Conservation (phyloP, 2,113 vertebrate species). For the Eptesicus fuscus region DNA sequence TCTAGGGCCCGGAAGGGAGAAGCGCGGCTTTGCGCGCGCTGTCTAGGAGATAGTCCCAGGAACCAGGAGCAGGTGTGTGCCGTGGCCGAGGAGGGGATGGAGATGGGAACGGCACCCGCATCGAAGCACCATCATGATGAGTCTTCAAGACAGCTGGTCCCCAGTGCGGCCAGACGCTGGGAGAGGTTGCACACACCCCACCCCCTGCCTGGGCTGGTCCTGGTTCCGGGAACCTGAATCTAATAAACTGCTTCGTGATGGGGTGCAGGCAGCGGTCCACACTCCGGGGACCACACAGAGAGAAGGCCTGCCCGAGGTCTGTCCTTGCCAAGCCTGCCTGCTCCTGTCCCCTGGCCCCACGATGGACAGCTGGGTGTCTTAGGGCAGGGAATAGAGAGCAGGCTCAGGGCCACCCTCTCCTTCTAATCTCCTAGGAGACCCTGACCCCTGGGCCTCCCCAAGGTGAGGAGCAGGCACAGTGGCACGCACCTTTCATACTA, state of each 20-base stretch:
- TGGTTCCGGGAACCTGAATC: background rate
- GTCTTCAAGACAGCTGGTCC: rapidly evolving
- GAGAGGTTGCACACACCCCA: background rate
- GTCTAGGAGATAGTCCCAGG: background rate
- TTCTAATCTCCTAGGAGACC: background rate
- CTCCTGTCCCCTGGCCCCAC: no score
- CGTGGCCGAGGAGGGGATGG: background rate
- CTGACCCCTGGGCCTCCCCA: rapidly evolving
- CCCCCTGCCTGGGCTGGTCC: background rate
- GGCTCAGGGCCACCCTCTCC: background rate
- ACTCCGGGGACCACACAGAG: background rate
- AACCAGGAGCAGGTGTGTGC: background rate
- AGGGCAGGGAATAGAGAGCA: background rate
- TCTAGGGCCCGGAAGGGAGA: background rate
- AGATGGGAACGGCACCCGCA: background rate
- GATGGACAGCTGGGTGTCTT: background rate
- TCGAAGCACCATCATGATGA: rapidly evolving
- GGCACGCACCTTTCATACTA: background rate
- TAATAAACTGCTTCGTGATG: background rate
- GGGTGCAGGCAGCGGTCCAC: no score
- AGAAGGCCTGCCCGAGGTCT: background rate
- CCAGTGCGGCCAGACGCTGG: background rate
- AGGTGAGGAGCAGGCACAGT: rapidly evolving
- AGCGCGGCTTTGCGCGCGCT: background rate
- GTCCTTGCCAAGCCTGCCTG: background rate